Evolutionary conservation across 2,888 invertebrate genomes (phyloP).

Genomic region (Perithous albicinctus): DNA sequence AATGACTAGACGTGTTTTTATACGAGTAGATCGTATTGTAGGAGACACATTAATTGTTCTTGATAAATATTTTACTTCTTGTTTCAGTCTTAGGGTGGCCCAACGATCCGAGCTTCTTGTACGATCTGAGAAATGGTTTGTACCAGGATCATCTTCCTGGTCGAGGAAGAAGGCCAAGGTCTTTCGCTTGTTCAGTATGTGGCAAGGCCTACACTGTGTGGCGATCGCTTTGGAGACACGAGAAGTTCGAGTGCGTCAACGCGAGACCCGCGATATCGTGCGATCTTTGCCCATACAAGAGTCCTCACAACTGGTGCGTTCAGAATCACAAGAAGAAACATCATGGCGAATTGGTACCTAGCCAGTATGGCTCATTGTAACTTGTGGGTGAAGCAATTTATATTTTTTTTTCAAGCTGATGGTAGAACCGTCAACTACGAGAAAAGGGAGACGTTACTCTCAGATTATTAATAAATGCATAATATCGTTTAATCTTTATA

Average conservation of each 20-base stretch:
- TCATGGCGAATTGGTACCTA: constrained; percentile 61
- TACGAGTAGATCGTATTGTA: constrained; percentile 32
- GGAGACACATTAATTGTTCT: constrained; percentile 19
- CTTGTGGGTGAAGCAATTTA: neutral
- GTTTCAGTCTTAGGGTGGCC: constrained; percentile 62
- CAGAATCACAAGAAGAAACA: constrained; percentile 79
- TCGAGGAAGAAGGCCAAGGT: constrained; percentile 45
- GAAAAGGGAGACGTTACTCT: neutral
- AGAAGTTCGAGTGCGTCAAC: constrained; percentile 81
- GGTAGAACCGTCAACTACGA: neutral
- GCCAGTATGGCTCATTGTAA: constrained; percentile 39
- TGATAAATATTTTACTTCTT: constrained; percentile 46
- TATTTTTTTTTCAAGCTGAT: neutral
- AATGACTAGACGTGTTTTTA: constrained; percentile 12
- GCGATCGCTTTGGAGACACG: constrained; percentile 81
- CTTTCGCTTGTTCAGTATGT: constrained; percentile 77
- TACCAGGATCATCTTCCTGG: constrained; percentile 21
- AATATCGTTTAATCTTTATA: constrained; percentile 13
- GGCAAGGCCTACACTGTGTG: constrained; percentile 79
- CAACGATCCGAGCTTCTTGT: constrained; percentile 36
- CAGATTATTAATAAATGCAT: constrained; percentile 21
- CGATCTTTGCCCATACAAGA: constrained; percentile 77
- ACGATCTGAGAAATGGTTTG: constrained; percentile 52
- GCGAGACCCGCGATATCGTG: constrained; percentile 78
- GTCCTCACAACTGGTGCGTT: constrained; percentile 81